These are phyloP conservation scores for Alentia gelatinosa DNA, from an alignment of 2,888 invertebrate species.

Conservation along the genomic window DNA sequence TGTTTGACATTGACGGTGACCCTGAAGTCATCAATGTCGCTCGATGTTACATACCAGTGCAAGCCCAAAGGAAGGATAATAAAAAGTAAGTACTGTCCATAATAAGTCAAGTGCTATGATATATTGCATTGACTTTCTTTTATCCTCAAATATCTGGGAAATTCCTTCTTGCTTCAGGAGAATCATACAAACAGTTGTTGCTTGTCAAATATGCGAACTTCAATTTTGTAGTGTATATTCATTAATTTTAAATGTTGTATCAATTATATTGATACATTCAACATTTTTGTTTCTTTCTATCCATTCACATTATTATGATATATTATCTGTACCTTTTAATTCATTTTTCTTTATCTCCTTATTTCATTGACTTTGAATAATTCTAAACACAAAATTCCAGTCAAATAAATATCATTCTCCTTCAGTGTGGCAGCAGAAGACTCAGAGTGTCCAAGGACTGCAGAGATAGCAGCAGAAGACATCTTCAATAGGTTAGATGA, in stretches of 20 bases:
- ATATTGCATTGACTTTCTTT: too few species aligned
- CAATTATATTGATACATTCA: too few species aligned
- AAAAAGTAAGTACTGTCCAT: neutral
- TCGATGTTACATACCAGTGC: neutral
- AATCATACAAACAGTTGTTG: too few species aligned
- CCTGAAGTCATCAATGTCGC: neutral
- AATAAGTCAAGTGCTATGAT: neutral
- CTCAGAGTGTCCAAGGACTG: too few species aligned
- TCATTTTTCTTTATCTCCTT: neutral
- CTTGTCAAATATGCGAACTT: too few species aligned
- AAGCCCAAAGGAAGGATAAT: neutral
- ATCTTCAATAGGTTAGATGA: neutral
- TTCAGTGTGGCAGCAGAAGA: neutral
- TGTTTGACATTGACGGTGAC: neutral
- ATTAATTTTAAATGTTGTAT: too few species aligned
- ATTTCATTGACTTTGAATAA: neutral
- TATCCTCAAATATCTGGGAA: too few species aligned
- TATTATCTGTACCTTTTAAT: too few species aligned
- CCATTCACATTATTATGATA: too few species aligned
- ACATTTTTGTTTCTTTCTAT: too few species aligned
- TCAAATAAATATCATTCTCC: neutral
- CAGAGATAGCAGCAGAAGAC: neutral
- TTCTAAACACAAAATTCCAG: neutral
- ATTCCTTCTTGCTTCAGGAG: too few species aligned
- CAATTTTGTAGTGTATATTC: too few species aligned